Evolutionary conservation across 2,113 vertebrate species (phyloP), one percentile per base, ranked within the genome.

Genomic region (Todiramphus saurophagus): DNA sequence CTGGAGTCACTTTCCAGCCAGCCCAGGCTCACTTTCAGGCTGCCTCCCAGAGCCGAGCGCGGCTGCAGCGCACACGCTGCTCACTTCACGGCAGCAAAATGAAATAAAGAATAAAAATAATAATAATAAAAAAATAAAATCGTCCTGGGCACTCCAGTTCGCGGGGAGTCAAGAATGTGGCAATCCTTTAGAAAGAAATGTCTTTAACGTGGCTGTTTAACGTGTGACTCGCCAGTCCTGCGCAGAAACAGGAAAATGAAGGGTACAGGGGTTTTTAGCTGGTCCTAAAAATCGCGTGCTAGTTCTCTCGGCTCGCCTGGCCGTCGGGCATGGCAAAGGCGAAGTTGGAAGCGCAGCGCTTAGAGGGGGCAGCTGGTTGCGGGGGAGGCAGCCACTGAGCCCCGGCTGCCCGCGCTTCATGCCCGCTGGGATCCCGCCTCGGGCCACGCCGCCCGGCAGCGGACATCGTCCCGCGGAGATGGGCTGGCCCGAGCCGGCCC

Each of bases 261-360:
- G 37, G 73, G 37, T 83, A 50, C 0, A 35, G 50, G 33, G 13
- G 8, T 17, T 62, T 67, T 37, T 1, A 63, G 11, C 39, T 21
- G 67, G 37, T 91, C 80, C 68, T 69, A 51, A 60, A 91, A 95
- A 89, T 64, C 68, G 83, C 53, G 53, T 11, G 78, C 63, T 75
- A 91, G 84, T 44, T 90, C 85, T 81, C 39, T 37, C 16, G 9
- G 73, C 68, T 85, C 35, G 48, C 16, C 83, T 70, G 87, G 90
- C 93, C 94, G 83, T 60, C 74, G 63, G 89, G 87, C 94, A 92
- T 63, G 8, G 85, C 87, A 68, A 56, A 73, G 73, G 44, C 70
- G 87, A 95, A 95, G 95, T 95, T 94, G 43, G 82, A 82, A 91
- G 87, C 16, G 41, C 84, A 16, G 78, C 95, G 95, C 94, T 96